A percentile compares a stretch with the other conserved stretches of the same genome.
These are phyloP conservation scores for Plebejus anna DNA, from an alignment of 2,888 invertebrate genomes.

Conservation along the genomic window DNA sequence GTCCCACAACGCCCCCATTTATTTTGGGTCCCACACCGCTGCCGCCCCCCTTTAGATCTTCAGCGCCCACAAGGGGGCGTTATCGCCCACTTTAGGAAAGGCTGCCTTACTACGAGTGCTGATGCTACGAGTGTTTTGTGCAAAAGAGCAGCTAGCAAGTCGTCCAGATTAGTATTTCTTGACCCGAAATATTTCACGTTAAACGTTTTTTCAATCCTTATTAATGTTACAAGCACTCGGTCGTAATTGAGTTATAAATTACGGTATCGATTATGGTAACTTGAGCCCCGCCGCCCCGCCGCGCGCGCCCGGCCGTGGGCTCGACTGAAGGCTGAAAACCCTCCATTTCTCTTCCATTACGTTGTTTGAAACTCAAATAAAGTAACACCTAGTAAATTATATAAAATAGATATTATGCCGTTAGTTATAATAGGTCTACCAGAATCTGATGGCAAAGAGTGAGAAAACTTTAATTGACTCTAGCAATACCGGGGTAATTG, in stretches of 20 bases:
- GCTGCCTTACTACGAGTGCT: too few species aligned
- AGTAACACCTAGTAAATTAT: background rate
- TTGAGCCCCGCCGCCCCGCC: background rate
- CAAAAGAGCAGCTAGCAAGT: background rate
- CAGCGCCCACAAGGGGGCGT: too few species aligned
- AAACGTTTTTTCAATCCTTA: background rate
- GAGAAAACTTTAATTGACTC: too few species aligned
- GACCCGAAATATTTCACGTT: background rate
- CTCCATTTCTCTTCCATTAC: background rate
- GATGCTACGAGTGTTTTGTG: background rate
- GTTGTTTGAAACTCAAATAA: background rate
- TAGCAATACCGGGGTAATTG: too few species aligned
- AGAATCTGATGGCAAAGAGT: too few species aligned
- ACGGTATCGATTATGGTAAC: background rate
- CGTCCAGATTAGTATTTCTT: background rate
- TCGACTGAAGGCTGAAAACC: background rate
- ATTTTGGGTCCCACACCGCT: too few species aligned
- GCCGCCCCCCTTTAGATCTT: too few species aligned
- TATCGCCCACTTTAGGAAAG: too few species aligned
- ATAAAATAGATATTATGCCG: background rate
- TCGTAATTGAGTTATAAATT: constrained; percentile 16
- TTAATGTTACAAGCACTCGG: background rate
- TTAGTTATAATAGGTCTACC: background rate
- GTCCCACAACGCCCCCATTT: too few species aligned
- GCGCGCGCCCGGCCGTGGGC: background rate